Percentiles rank a stretch among this genome's conserved stretches.
Evolutionary conservation across 2,113 vertebrate genomes (phyloP).

Genomic region (Procavia capensis): DNA sequence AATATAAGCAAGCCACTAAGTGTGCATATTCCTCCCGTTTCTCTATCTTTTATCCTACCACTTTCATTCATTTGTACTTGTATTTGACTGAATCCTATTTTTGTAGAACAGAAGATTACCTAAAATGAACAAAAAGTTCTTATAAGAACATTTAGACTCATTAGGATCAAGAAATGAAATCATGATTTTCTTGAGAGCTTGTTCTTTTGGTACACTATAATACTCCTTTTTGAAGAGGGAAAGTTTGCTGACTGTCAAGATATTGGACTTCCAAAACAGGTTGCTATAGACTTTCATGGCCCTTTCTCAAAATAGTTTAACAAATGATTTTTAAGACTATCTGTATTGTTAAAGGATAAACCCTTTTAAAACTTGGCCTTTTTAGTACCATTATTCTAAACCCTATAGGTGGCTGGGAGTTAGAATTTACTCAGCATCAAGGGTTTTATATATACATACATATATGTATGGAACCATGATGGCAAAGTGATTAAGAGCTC

Average conservation of each 20-base stretch:
- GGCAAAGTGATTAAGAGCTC: no score
- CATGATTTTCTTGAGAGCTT: neutral
- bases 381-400: accelerated
- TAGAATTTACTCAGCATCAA: no score
- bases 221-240: neutral
- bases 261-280: neutral
- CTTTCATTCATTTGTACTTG: accelerated
- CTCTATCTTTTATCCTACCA: accelerated
- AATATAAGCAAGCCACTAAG: accelerated
- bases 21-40: accelerated
- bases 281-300: accelerated
- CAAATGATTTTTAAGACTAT: neutral
- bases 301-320: neutral
- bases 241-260: neutral
- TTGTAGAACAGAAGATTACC: neutral
- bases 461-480: no score
- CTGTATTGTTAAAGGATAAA: neutral
- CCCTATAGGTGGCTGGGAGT: accelerated
- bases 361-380: accelerated
- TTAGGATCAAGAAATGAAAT: neutral
- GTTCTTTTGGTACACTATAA: accelerated
- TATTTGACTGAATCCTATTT: neutral
- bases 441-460: no score
- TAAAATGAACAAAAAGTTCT: neutral
- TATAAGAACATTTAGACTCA: neutral